These are phyloP conservation scores for Xiphophorus birchmanni DNA, from an alignment of 2,797 vertebrate species.

Conservation along the genomic window DNA sequence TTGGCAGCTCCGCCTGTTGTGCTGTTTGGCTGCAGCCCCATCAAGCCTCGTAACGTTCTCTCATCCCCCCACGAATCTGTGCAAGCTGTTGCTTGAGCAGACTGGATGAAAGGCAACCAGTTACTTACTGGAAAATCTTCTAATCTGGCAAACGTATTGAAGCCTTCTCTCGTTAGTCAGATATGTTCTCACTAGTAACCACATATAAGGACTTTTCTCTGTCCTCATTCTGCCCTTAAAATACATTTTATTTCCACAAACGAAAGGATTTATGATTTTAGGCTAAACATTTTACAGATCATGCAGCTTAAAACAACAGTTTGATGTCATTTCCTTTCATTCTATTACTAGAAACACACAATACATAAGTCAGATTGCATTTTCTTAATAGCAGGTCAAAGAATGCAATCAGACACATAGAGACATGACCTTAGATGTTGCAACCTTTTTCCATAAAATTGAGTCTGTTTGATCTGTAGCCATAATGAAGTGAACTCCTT, in stretches of 20 bases:
- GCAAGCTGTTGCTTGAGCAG: slow-evolving; percentile 77
- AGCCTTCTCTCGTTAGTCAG: slow-evolving; percentile 56
- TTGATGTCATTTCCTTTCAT: slow-evolving; percentile 27
- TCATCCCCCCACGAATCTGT: slow-evolving; percentile 58
- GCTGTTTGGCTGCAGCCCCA: slow-evolving; percentile 72
- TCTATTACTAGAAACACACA: slow-evolving; percentile 36
- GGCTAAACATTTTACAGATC: neutral
- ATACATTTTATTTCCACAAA: slow-evolving; percentile 57
- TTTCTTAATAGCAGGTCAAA: slow-evolving; percentile 33
- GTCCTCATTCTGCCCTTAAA: slow-evolving; percentile 45
- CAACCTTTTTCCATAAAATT: slow-evolving; percentile 11
- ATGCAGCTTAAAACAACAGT: neutral
- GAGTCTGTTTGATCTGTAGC: slow-evolving; percentile 24
- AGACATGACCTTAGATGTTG: slow-evolving; percentile 20
- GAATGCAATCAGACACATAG: slow-evolving; percentile 45
- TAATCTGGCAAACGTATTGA: slow-evolving; percentile 67
- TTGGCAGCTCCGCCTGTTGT: slow-evolving; percentile 64
- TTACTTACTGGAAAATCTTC: slow-evolving; percentile 71
- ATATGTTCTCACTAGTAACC: slow-evolving; percentile 56
- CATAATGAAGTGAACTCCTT: slow-evolving; percentile 3
- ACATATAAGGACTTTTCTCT: slow-evolving; percentile 62
- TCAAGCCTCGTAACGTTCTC: slow-evolving; percentile 51
- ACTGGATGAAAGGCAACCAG: slow-evolving; percentile 75
- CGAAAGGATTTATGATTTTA: slow-evolving; percentile 11
- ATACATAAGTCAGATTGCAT: slow-evolving; percentile 31